Evolutionary conservation across 2,888 invertebrate genomes (phyloP).

Genomic region (Philopedon plagiatum): DNA sequence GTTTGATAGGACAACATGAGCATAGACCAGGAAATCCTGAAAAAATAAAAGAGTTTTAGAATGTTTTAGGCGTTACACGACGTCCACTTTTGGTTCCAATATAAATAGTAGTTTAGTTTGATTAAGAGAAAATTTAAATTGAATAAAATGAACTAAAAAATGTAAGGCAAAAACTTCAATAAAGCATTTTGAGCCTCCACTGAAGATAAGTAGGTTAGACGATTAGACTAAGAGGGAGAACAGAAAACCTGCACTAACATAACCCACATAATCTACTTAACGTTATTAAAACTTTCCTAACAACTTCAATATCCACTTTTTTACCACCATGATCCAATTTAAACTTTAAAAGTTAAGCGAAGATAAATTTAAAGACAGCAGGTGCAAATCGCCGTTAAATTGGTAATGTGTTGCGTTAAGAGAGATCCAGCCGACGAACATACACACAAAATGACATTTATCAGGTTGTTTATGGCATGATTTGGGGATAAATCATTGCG

Average conservation of each 20-base stretch:
- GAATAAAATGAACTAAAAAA: too few species aligned
- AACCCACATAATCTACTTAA: slow-evolving; percentile 19
- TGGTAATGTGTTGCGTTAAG: slow-evolving; percentile 24
- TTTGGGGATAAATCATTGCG: slow-evolving; percentile 28
- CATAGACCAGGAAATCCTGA: slow-evolving; percentile 84
- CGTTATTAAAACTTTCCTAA: slow-evolving; percentile 20
- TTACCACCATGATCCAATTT: slow-evolving; percentile 16
- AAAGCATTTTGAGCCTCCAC: too few species aligned
- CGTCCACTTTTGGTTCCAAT: too few species aligned
- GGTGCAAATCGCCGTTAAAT: slow-evolving; percentile 35
- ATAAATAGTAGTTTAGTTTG: too few species aligned
- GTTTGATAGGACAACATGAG: slow-evolving; percentile 84
- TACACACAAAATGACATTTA: slow-evolving; percentile 18
- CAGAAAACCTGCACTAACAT: not conserved
- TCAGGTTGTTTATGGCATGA: slow-evolving; percentile 22
- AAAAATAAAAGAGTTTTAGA: too few species aligned
- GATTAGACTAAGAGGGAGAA: too few species aligned
- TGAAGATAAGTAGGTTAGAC: too few species aligned
- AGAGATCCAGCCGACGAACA: slow-evolving; percentile 1
- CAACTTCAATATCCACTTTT: slow-evolving; percentile 16
- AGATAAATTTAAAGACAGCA: slow-evolving; percentile 39
- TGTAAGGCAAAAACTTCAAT: too few species aligned
- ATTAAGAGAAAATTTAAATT: too few species aligned
- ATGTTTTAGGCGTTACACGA: too few species aligned
- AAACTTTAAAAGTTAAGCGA: slow-evolving; percentile 20